phyloP scores from a whole-genome alignment of 2,113 vertebrate species.

The Triplophysa siluroides region DNA sequence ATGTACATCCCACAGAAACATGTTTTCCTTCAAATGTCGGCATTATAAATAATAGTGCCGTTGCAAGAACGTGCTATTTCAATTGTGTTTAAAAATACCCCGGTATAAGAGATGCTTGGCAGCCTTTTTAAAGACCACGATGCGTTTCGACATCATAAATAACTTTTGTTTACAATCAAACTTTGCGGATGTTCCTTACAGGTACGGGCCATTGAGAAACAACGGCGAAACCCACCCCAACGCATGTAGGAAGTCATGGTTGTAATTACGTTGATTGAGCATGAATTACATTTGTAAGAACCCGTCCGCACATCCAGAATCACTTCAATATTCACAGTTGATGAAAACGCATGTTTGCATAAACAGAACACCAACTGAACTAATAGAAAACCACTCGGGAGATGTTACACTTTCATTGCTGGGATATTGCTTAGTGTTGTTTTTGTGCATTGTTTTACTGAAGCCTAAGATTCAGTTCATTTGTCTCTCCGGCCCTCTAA shows the following conservation, averaged over 20 bases:
- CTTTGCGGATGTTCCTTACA: constrained; percentile 59
- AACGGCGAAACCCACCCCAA: constrained; percentile 52
- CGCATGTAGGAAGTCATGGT: constrained; percentile 47
- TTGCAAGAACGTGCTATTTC: constrained; percentile 65
- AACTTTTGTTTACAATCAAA: constrained; percentile 60
- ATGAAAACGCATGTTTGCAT: constrained; percentile 22
- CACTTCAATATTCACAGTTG: not conserved
- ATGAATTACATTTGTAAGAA: not conserved
- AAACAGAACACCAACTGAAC: constrained; percentile 19
- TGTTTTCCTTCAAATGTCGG: constrained; percentile 49
- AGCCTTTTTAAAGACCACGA: constrained; percentile 59
- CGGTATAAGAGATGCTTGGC: no score
- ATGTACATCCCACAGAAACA: constrained; percentile 4
- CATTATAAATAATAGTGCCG: constrained; percentile 59
- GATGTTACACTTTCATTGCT: constrained; percentile 36
- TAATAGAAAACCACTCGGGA: constrained; percentile 40
- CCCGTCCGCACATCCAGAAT: not conserved
- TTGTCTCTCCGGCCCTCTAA: constrained; percentile 31
- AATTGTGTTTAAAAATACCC: not conserved
- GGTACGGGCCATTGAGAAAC: constrained; percentile 47
- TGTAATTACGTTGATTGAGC: constrained; percentile 12
- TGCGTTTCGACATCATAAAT: constrained; percentile 40
- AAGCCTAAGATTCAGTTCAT: constrained; percentile 33
- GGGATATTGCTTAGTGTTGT: constrained; percentile 32
- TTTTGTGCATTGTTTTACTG: constrained; percentile 27